Evolutionary conservation across 2,113 vertebrate genomes (phyloP).

Genomic region (Ageneiosus marmoratus): DNA sequence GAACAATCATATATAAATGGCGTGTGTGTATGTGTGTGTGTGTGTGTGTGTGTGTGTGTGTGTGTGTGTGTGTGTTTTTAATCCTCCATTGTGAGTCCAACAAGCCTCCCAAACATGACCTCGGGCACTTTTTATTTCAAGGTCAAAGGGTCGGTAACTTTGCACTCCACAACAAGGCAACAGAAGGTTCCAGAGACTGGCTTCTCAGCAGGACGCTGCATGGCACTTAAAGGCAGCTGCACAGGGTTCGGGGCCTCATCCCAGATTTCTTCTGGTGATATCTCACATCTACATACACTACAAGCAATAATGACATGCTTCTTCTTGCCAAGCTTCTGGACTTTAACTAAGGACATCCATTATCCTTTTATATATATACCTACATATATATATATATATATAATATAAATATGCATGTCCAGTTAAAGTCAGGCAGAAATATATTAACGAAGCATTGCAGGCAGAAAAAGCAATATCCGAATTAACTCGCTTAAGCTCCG

Average conservation of each 20-base stretch:
- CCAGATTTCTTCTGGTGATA: conserved; percentile 73
- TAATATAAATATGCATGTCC: background rate
- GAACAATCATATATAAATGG: background rate
- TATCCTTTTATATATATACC: background rate
- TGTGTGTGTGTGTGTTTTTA: background rate
- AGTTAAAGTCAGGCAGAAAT: conserved; percentile 26
- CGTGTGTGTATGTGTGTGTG: background rate
- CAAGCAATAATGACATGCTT: conserved; percentile 66
- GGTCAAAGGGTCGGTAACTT: conserved; percentile 61
- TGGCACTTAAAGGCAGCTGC: conserved; percentile 67
- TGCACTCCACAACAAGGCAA: conserved; percentile 63
- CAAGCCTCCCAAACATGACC: conserved; percentile 45
- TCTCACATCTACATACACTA: conserved; percentile 73
- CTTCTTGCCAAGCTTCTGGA: background rate
- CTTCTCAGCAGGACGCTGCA: conserved; percentile 60
- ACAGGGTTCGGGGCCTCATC: conserved; percentile 66
- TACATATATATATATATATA: background rate
- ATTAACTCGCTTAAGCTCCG: conserved; percentile 60
- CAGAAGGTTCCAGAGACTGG: conserved; percentile 56
- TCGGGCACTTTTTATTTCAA: conserved; percentile 49
- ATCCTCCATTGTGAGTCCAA: conserved; percentile 46
- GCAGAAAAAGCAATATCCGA: conserved; percentile 61
- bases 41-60: background rate
- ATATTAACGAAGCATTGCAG: conserved; percentile 42
- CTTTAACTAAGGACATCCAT: background rate